Evolutionary conservation across 1,140 invertebrate genomes (phyloP), one percentile per base, ranked within the genome.

Genomic region (Venustaconcha ellipsiformis): DNA sequence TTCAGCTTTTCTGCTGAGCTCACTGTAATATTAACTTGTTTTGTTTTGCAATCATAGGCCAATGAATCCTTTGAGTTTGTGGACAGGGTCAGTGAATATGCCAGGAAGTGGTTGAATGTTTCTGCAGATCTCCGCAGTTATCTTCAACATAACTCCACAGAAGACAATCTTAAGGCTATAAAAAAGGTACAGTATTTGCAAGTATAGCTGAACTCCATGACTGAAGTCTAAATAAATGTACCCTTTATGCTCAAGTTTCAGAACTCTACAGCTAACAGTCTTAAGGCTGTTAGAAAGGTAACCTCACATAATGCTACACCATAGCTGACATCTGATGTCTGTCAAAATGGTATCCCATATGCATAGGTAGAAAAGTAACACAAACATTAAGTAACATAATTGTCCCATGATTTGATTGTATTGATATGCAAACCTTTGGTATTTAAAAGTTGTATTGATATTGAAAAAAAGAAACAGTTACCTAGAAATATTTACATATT

Each of bases 51-150:
- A 48, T 48, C 37, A 48, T 78, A 91, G 90, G 89, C 90, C 1
- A 91, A 91, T 82, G 81, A 88, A 73, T 90, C 91, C 23, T 91
- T 92, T 85, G 86, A 88, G 18, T 74, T 91, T 48, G 78, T 92
- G 37, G 89, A 91, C 74, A 80, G 80, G 59, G 85, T 91, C 12
- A 89, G 87, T 67, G 82, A 87, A 59, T 92, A 91, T 83, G 90
- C 90, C 37, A 80, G 78, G 26, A 89, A 88, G 69, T 90, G 91
- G 87, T 74, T 88, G 63, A 90, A 90, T 76, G 87, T 91, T 15
- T 90, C 90, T 8, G 74, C 83, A 59, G 88, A 90, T 80, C 86
- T 91, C 23, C 82, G 88, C 58, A 70, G 75, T 12, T 91, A 91
- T 74, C 80, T 91, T 3, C 72, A 78, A n/a, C 67, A 82, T 73